A percentile compares a stretch with the other conserved stretches of the same genome.
Evolutionary conservation across 2,888 invertebrate species (phyloP).

Genomic region (Stenurella melanura): DNA sequence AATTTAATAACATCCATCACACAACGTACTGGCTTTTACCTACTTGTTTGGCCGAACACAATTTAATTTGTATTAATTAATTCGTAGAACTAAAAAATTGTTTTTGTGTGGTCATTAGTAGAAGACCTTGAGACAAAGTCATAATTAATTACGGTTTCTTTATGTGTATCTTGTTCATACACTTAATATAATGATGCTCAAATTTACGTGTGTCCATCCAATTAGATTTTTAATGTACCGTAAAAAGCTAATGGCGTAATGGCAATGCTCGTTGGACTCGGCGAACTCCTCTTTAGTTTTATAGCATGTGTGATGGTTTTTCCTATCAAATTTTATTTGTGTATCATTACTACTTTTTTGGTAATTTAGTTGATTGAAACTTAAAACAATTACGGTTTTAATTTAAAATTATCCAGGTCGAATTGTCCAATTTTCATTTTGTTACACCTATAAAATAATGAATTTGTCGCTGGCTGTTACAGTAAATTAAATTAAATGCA

Average conservation of each 20-base stretch:
- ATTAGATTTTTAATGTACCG: conserved; percentile 52
- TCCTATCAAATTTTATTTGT: not conserved
- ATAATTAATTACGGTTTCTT: conserved; percentile 48
- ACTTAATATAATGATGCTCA: conserved; percentile 47
- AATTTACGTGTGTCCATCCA: conserved; percentile 47
- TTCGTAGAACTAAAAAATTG: conserved; percentile 53
- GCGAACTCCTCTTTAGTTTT: conserved; percentile 12
- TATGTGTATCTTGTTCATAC: conserved; percentile 28
- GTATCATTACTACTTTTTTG: conserved; percentile 18
- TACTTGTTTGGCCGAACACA: conserved; percentile 25
- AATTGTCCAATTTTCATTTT: not conserved
- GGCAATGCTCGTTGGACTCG: not conserved
- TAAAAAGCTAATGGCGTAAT: conserved; percentile 42
- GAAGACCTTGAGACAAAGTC: conserved; percentile 53
- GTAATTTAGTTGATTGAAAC: not conserved
- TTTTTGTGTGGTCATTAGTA: conserved; percentile 52
- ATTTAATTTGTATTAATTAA: conserved; percentile 58
- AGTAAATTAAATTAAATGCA: too few relatives aligned
- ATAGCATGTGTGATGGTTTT: conserved; percentile 12
- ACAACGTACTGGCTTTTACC: not conserved
- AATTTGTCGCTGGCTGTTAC: too few relatives aligned
- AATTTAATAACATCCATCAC: conserved; percentile 20
- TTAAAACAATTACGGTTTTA: not conserved
- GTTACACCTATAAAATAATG: too few relatives aligned
- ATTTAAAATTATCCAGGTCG: not conserved